Evolutionary conservation across 2,113 vertebrate species (phyloP).

Genomic region (Catagonus wagneri): DNA sequence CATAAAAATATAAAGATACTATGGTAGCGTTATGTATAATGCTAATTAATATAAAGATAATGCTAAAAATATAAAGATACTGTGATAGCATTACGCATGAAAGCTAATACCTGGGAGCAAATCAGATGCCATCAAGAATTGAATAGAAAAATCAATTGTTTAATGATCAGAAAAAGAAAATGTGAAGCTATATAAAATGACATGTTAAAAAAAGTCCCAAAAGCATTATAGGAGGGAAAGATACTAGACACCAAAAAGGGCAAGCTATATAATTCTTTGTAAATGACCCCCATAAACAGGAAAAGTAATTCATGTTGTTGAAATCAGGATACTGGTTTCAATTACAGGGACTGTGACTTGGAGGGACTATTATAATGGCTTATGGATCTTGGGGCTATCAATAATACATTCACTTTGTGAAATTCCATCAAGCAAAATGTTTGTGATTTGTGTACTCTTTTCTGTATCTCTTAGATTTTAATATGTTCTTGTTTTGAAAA

Average conservation of each 20-base stretch:
- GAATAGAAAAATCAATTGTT: too few relatives aligned
- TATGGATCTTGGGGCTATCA: fast-evolving
- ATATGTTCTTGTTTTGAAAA: background rate
- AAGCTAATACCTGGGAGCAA: too few relatives aligned
- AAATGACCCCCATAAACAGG: background rate
- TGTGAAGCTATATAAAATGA: too few relatives aligned
- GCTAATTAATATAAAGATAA: too few relatives aligned
- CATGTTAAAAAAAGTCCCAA: too few relatives aligned
- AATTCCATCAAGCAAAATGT: background rate
- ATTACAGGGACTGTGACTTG: fast-evolving
- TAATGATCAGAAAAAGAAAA: too few relatives aligned
- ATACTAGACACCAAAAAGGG: fast-evolving
- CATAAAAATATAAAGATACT: too few relatives aligned
- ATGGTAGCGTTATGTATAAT: too few relatives aligned
- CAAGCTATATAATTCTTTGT: background rate
- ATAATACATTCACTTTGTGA: background rate
- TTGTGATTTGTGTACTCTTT: background rate
- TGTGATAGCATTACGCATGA: too few relatives aligned
- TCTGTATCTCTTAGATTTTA: background rate
- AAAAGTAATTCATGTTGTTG: background rate
- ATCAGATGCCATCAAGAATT: too few relatives aligned
- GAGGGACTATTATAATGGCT: fast-evolving
- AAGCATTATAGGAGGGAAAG: background rate
- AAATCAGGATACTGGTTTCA: background rate
- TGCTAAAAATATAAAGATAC: too few relatives aligned